Base-by-base conservation (phyloP, 1,140 invertebrate species). In the Prorops nasuta region DNA sequence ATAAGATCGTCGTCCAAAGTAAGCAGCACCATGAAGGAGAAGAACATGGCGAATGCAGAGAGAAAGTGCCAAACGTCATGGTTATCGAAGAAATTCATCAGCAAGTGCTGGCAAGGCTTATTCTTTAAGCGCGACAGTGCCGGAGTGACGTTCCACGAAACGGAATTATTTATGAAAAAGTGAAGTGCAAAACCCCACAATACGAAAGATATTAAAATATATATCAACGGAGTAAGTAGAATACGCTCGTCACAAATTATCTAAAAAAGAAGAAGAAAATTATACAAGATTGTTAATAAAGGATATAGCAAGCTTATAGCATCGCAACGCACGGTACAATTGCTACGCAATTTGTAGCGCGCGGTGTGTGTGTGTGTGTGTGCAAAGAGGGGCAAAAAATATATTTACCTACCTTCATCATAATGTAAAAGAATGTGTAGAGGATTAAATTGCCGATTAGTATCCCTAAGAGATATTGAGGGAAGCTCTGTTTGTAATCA, bases 31-130 rank as follows among this genome's bases (percentile, higher is more conserved):
- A 90, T 90, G 66, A 94, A 95, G 18, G 88, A 91, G 60, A 94
- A 88, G 65, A 94, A 95, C 81, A 95, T 84, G 34, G 88, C 89
- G 20, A 86, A 80, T 3, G 92, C 88, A 14, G 92, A 94, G 0
- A 93, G 75, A 58, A 93, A 86, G 74, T 96, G 92, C 93, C 93
- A 96, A 17, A 92, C 82, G 64, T 96, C 92, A 72, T 96, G 93
- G 22, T 80, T 83, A 74, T 96, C 93, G 66, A 90, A 94, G 63
- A 94, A 93, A 40, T 84, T 75, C 2, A 94, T 75, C 3, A 93
- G 63, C n/a, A n/a, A n/a, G n/a, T n/a, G n/a, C 3, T 84, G 75
- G 67, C 93, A 96, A 17, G 81, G 79, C 31, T 82, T 81, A 72
- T 96, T 96, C 56, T 81, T 83, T 19, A 81, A 77, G 22, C 91